phyloP scores from a whole-genome alignment of 2,888 invertebrate species.

The Parelbella ahira region DNA sequence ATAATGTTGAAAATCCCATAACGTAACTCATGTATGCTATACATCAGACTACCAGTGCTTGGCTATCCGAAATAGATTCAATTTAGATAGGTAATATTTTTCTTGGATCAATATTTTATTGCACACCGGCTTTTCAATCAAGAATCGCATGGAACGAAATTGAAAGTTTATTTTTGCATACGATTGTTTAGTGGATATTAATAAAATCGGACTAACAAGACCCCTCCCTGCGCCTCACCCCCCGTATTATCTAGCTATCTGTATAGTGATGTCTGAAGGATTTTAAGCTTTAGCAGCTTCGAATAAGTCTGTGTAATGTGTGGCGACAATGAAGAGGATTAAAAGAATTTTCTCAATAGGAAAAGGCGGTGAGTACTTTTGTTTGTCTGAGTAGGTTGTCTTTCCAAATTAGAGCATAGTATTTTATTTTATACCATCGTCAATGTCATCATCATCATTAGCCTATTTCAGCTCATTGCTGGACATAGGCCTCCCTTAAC shows the following conservation, averaged over 20 bases:
- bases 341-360: constrained; percentile 63
- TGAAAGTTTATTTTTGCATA: too few relatives aligned
- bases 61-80: not conserved
- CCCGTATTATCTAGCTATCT: constrained; percentile 1
- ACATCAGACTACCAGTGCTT: too few relatives aligned
- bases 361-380: constrained; percentile 63
- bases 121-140: constrained; percentile 1
- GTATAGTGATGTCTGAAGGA: not conserved
- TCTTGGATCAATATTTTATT: constrained; percentile 6
- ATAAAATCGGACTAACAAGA: not conserved
- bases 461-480: too few relatives aligned
- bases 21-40: not conserved
- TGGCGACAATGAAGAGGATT: constrained; percentile 59
- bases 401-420: not conserved
- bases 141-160: constrained; percentile 17
- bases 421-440: too few relatives aligned
- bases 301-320: constrained; percentile 15
- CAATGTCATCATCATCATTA: too few relatives aligned
- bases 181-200: not conserved
- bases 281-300: constrained; percentile 10
- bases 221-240: too few relatives aligned
- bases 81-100: constrained; percentile 6
- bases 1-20: too few relatives aligned
- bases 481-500: too few relatives aligned
- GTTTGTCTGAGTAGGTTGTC: too few relatives aligned